Conservation (phyloP, 2,113 vertebrate species). For the Gambusia affinis region DNA sequence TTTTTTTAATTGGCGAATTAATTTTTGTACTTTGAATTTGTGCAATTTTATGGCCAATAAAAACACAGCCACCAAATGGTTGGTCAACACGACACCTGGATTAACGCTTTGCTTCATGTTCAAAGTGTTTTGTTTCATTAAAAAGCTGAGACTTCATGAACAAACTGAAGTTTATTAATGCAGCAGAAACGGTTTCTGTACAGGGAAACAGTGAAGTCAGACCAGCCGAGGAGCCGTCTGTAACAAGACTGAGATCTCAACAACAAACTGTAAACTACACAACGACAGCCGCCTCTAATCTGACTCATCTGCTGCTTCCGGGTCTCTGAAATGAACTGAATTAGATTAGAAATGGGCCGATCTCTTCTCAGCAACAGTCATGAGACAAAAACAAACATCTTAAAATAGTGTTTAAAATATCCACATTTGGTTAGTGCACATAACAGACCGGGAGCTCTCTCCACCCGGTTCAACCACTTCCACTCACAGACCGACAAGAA, state of each 20-base stretch:
- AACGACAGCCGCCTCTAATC: conserved; percentile 20
- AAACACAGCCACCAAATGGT: too few species aligned
- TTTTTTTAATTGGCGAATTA: too few species aligned
- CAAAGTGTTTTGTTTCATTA: conserved; percentile 1
- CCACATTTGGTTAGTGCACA: conserved; percentile 56
- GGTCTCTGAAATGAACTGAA: conserved; percentile 18
- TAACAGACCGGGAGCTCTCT: conserved; percentile 23
- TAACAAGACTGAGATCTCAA: conserved; percentile 31
- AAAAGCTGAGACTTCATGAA: conserved; percentile 24
- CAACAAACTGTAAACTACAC: conserved; percentile 31
- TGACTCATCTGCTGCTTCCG: conserved; percentile 10
- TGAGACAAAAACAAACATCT: conserved; percentile 45
- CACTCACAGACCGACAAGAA: conserved; percentile 17
- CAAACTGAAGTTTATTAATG: conserved; percentile 68
- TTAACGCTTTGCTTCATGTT: background rate
- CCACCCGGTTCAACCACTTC: conserved; percentile 23
- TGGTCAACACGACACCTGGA: too few species aligned
- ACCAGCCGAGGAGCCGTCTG: conserved; percentile 25
- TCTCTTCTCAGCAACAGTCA: conserved; percentile 33
- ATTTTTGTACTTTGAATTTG: too few species aligned
- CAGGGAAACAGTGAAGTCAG: conserved; percentile 43
- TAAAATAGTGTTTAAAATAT: conserved; percentile 67
- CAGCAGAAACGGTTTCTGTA: conserved; percentile 63
- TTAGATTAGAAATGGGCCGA: conserved; percentile 51
- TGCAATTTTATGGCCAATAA: too few species aligned